Conservation (phyloP, 2,888 invertebrate genomes). For the Lasioglossum calceatum region DNA sequence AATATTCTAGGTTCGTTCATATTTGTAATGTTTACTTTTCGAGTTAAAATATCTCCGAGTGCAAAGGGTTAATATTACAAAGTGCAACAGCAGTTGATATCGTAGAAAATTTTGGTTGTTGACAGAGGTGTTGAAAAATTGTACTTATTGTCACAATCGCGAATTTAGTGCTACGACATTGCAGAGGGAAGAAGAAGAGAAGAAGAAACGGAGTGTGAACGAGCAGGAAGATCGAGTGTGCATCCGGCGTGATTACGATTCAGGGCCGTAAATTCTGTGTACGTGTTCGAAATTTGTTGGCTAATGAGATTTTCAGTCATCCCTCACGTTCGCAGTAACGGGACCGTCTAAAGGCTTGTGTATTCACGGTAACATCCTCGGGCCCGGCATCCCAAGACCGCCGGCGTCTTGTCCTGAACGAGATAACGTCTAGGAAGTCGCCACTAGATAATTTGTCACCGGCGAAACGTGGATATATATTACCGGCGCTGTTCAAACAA, state of each 20-base stretch:
- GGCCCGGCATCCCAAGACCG: constrained; percentile 36
- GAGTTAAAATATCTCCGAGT: too few species aligned
- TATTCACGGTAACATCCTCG: constrained; percentile 36
- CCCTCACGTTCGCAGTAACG: constrained; percentile 10
- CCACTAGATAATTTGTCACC: constrained; percentile 71
- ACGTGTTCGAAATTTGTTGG: constrained; percentile 29
- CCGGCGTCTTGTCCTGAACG: constrained; percentile 51
- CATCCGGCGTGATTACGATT: not conserved
- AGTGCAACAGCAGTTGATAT: too few species aligned
- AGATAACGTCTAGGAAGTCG: constrained; percentile 70
- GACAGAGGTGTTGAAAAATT: not conserved
- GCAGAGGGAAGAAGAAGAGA: not conserved
- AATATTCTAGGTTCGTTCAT: too few species aligned
- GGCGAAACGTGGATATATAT: constrained; percentile 66
- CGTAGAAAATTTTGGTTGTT: not conserved
- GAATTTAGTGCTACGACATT: not conserved
- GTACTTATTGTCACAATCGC: not conserved
- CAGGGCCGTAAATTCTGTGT: constrained; percentile 23
- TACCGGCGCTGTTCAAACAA: constrained; percentile 36
- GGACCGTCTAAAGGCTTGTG: constrained; percentile 11
- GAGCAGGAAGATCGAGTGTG: not conserved
- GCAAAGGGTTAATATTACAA: too few species aligned
- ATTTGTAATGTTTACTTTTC: too few species aligned
- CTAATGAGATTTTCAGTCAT: constrained; percentile 57
- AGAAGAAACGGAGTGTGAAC: not conserved